Conservation (phyloP, 2,797 vertebrate genomes). For the Lindbergichthys nudifrons region DNA sequence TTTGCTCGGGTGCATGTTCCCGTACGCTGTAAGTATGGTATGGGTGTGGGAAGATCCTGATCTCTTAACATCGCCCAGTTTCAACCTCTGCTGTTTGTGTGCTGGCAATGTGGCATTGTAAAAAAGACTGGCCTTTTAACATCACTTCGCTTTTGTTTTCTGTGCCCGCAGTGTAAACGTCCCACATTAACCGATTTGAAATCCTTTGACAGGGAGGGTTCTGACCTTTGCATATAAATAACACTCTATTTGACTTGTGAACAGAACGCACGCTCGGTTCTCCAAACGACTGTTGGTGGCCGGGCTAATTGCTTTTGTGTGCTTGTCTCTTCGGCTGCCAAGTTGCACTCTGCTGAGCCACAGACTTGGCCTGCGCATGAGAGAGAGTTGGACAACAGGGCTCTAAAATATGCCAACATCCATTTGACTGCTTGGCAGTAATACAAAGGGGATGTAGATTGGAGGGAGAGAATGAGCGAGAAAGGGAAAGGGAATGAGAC, state of each 20-base stretch:
- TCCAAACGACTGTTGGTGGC: slow-evolving; percentile 71
- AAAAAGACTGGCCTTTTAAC: slow-evolving; percentile 41
- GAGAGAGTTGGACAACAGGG: slow-evolving; percentile 76
- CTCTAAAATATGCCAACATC: slow-evolving; percentile 79
- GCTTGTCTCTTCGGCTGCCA: slow-evolving; percentile 73
- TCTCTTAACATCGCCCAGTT: slow-evolving; percentile 34
- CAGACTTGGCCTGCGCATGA: slow-evolving; percentile 73
- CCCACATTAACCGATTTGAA: slow-evolving; percentile 62
- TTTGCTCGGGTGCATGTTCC: slow-evolving; percentile 3
- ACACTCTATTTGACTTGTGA: slow-evolving; percentile 70
- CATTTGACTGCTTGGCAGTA: slow-evolving; percentile 80
- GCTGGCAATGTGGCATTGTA: slow-evolving; percentile 31
- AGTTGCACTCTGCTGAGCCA: slow-evolving; percentile 74
- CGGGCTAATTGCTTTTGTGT: slow-evolving; percentile 80
- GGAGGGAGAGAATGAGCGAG: slow-evolving; percentile 44
- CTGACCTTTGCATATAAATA: slow-evolving; percentile 78
- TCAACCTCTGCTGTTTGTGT: slow-evolving; percentile 25
- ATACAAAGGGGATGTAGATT: slow-evolving; percentile 53
- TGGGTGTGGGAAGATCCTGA: slow-evolving; percentile 17
- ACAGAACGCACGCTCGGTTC: slow-evolving; percentile 53
- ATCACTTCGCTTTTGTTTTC: slow-evolving; percentile 20
- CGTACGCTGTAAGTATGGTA: background rate
- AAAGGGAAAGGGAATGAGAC: slow-evolving; percentile 41
- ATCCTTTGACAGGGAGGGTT: slow-evolving; percentile 59
- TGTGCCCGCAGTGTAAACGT: slow-evolving; percentile 34